phyloP scores from a whole-genome alignment of 2,888 invertebrate species.

The Tinea trinotella region DNA sequence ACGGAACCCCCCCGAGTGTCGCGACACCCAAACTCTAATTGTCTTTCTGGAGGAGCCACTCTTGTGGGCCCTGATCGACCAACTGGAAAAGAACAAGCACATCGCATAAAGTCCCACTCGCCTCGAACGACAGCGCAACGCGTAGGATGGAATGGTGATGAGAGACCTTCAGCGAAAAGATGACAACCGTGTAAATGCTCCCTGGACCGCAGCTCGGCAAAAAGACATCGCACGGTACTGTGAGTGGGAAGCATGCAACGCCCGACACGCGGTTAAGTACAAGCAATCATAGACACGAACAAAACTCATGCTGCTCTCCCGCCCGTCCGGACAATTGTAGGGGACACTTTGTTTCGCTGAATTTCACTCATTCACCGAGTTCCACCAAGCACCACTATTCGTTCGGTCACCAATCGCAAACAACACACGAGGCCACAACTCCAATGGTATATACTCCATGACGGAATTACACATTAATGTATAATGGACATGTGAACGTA shows the following conservation, averaged over 20 bases:
- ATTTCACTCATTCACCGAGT: conserved; percentile 60
- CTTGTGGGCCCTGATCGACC: conserved; percentile 73
- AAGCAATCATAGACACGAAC: conserved; percentile 28
- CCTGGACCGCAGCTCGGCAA: conserved; percentile 35
- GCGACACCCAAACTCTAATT: conserved; percentile 42
- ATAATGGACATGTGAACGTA: too few relatives aligned
- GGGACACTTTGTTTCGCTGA: conserved; percentile 53
- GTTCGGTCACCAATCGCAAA: conserved; percentile 43
- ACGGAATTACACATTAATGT: too few relatives aligned
- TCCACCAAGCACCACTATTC: conserved; percentile 30
- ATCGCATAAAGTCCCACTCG: conserved; percentile 45
- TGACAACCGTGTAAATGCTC: too few relatives aligned
- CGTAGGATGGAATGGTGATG: conserved; percentile 37
- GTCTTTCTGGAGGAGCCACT: conserved; percentile 72
- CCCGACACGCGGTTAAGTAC: conserved; percentile 36
- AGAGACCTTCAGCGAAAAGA: conserved; percentile 72
- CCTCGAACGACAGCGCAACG: conserved; percentile 23
- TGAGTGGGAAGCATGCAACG: conserved; percentile 57
- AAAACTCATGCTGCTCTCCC: conserved; percentile 49
- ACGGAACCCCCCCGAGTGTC: conserved; percentile 51
- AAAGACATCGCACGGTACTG: conserved; percentile 63
- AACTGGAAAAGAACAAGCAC: conserved; percentile 71
- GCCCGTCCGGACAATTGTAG: too few relatives aligned
- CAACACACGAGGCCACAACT: conserved; percentile 41
- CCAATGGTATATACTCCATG: too few relatives aligned